Base-by-base conservation (phyloP, 1,140 invertebrate species). In the Sycobia sp. region DNA sequence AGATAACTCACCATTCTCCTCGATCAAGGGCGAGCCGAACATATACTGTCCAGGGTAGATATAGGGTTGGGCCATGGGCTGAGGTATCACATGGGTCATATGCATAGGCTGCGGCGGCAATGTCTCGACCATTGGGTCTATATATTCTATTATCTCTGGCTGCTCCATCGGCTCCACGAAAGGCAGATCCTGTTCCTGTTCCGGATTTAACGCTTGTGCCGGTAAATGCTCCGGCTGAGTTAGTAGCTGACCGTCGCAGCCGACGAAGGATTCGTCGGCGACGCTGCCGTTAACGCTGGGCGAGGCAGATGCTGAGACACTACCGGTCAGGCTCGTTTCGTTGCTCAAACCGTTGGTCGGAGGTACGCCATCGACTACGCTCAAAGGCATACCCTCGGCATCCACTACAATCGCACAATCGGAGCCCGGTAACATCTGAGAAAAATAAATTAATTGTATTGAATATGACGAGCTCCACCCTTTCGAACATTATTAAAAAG, bases 11-110 rank as follows among this genome's bases (percentile, higher is more conserved):
- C 82, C 82, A 66, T 83, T 83, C 47, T 83, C 72, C 69, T 81
- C 82, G 71, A 82, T 72, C 62, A 83, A 67, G 16, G 81, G 71
- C 11, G 81, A 78, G 1, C 81, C 82, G 55, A 83, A 83, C 79
- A 83, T 82, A 67, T 80, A 83, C 60, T 80, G 79, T 20, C 81
- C 82, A 14, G 82, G 81, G 54, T 83, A 83, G 57, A 83, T 66
- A 67, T 83, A 83, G 18, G 60, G 51, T n/a, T 78, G 74, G 5
- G 78, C 74, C 32, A 77, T 59, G 8, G 77, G 71, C 13, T 29
- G 53, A 5, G 79, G 76, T 56, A 75, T 64, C 43, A 79, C 70
- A 34, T 46, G 75, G 2, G 76, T 68, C 47, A 80, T 32, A 55
- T 77, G 76, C 3, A 79, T 47, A 25, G 78, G 74, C 38, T 79